phyloP scores from a whole-genome alignment of 2,113 vertebrate genomes.

The Buteo buteo region DNA sequence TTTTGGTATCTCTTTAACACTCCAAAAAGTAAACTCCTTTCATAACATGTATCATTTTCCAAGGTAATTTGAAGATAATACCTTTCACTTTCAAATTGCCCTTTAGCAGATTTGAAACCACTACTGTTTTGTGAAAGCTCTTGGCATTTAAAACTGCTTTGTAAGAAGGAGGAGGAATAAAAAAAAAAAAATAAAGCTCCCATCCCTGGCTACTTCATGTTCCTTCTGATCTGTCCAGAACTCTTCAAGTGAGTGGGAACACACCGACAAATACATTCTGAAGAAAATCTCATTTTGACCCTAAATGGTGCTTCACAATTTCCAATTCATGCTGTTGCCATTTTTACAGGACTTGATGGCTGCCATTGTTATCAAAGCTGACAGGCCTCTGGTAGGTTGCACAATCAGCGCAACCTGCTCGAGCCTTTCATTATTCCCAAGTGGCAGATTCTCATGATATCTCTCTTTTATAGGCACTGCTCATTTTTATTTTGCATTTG shows the following conservation, averaged over 20 bases:
- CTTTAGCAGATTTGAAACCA: neutral
- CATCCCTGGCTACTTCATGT: neutral
- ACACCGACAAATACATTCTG: slow-evolving; percentile 2
- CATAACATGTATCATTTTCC: neutral
- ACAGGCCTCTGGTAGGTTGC: slow-evolving; percentile 53
- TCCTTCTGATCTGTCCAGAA: slow-evolving; percentile 44
- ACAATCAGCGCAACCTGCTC: slow-evolving; percentile 31
- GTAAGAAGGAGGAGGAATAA: neutral
- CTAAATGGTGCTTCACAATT: slow-evolving; percentile 60
- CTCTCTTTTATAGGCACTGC: slow-evolving; percentile 47
- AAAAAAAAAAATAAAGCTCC: neutral
- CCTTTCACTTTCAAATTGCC: slow-evolving; percentile 42
- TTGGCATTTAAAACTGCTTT: slow-evolving; percentile 40
- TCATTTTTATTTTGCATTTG: slow-evolving; percentile 47
- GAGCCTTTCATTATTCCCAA: slow-evolving; percentile 59
- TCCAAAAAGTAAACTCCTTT: slow-evolving; percentile 14
- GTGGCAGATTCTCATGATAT: slow-evolving; percentile 57
- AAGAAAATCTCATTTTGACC: slow-evolving; percentile 60
- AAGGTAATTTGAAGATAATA: slow-evolving; percentile 44
- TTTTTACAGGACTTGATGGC: slow-evolving; percentile 66
- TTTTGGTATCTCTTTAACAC: slow-evolving; percentile 33
- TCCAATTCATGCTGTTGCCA: slow-evolving; percentile 61
- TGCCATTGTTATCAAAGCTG: slow-evolving; percentile 69
- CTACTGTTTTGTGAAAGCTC: slow-evolving; percentile 15
- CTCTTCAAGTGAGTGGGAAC: slow-evolving; percentile 36